phyloP scores from a whole-genome alignment of 2,113 vertebrate genomes.

The cat (Felis catus) region F.catus_Fca126_mat1.0 CM031416.1:140972501-140973000 shows the following conservation, averaged over 20 bases:
- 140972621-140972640: background rate
- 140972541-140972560: rapidly evolving
- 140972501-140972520: background rate
- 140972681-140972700: background rate
- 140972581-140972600: rapidly evolving
- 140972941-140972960: background rate
- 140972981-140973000: background rate
- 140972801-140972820: no score
- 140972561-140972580: rapidly evolving
- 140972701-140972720: background rate
- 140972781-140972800: background rate
- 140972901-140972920: no score
- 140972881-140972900: background rate
- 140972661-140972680: background rate
- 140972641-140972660: background rate
- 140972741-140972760: background rate
- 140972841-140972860: background rate
- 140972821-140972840: background rate
- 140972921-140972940: background rate
- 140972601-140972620: background rate
- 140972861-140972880: background rate
- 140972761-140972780: background rate
- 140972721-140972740: background rate
- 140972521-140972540: background rate
- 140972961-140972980: background rate